Conservation (phyloP, 2,888 invertebrate genomes). For the Monopis laevigella region DNA sequence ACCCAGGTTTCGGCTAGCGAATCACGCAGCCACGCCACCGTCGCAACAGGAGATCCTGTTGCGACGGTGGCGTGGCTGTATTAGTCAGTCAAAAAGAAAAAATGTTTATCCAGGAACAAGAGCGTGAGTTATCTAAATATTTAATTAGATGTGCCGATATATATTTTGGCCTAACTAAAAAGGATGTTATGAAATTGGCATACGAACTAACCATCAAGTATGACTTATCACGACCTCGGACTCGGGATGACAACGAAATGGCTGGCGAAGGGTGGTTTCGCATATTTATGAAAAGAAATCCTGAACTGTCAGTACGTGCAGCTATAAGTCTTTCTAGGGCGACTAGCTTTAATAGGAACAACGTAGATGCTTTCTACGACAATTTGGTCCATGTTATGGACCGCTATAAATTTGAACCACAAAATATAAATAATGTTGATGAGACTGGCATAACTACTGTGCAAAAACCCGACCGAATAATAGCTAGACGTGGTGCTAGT, state of each 20-base stretch:
- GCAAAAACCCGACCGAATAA: slow-evolving; percentile 5
- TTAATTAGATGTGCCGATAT: slow-evolving; percentile 16
- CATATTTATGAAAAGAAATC: slow-evolving; percentile 22
- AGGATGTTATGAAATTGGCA: slow-evolving; percentile 15
- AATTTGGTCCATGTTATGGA: slow-evolving; percentile 21
- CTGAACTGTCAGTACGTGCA: slow-evolving; percentile 20
- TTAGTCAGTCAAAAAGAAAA: too few species aligned
- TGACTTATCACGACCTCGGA: slow-evolving; percentile 12
- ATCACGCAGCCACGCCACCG: too few species aligned
- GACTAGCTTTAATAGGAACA: slow-evolving; percentile 22
- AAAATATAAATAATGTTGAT: slow-evolving; percentile 7
- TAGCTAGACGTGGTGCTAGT: slow-evolving; percentile 3
- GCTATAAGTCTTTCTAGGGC: slow-evolving; percentile 20
- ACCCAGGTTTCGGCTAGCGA: too few species aligned
- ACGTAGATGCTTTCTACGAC: slow-evolving; percentile 22
- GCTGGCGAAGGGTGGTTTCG: slow-evolving; percentile 18
- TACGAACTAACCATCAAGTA: slow-evolving; percentile 15
- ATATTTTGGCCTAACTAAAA: slow-evolving; percentile 16
- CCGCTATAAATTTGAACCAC: slow-evolving; percentile 18
- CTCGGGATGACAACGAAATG: slow-evolving; percentile 7
- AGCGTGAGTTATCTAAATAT: slow-evolving; percentile 13
- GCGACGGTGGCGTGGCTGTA: too few species aligned
- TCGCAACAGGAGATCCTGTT: too few species aligned
- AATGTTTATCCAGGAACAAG: slow-evolving; percentile 14
- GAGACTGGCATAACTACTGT: slow-evolving; percentile 7